Evolutionary conservation across 2,888 invertebrate species (phyloP).

Genomic region (Cryptocephalus primarius): DNA sequence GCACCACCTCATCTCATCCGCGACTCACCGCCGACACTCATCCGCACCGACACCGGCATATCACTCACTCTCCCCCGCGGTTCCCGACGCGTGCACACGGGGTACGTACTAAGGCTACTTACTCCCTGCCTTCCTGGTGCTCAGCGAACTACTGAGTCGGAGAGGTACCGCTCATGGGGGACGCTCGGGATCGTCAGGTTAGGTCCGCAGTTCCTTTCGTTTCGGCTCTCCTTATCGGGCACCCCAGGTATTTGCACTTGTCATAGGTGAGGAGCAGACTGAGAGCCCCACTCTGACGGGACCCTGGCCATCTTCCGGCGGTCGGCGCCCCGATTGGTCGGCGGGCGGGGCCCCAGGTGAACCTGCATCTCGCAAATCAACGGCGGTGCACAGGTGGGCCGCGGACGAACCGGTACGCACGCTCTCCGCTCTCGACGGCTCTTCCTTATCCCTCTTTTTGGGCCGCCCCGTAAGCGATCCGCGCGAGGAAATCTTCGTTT

Average conservation of each 20-base stretch:
- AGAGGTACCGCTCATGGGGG: too few species aligned
- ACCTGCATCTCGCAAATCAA: background rate
- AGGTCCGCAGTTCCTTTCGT: too few species aligned
- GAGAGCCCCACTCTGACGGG: slow-evolving; percentile 31
- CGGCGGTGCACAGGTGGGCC: background rate
- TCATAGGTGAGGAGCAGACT: slow-evolving; percentile 27
- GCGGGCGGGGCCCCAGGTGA: slow-evolving; percentile 29
- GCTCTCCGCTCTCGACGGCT: too few species aligned
- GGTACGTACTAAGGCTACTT: too few species aligned
- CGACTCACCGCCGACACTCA: slow-evolving; percentile 1
- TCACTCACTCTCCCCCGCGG: background rate
- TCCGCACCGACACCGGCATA: slow-evolving; percentile 8
- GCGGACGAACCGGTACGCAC: too few species aligned
- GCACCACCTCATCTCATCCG: slow-evolving; percentile 24
- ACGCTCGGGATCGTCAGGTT: too few species aligned
- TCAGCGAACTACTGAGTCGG: too few species aligned
- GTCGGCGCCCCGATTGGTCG: slow-evolving; percentile 30
- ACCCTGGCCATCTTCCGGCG: slow-evolving; percentile 34
- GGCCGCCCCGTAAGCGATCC: too few species aligned
- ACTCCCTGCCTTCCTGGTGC: too few species aligned
- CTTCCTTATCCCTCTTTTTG: too few species aligned
- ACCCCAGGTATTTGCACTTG: slow-evolving; percentile 23
- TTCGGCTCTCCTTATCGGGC: slow-evolving; percentile 10
- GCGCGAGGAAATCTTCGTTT: too few species aligned
- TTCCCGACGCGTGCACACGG: background rate